Evolutionary conservation across 2,113 vertebrate species (phyloP), one percentile per base, ranked within the genome.

Genomic region (Platichthys stellatus): DNA sequence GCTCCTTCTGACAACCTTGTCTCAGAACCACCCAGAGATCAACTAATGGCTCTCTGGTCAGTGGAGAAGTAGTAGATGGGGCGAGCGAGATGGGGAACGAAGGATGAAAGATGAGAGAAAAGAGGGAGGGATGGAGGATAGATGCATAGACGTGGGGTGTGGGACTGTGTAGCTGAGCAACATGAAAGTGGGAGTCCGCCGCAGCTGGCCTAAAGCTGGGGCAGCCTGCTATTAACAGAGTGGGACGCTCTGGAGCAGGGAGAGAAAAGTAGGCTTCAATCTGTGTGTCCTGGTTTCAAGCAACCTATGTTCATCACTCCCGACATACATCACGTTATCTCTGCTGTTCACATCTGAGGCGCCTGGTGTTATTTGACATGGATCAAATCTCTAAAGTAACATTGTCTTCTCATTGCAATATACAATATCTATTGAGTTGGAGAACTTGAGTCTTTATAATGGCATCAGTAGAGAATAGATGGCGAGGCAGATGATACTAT

Each of bases 171-270:
- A 70, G 77, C 74, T 73, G 59, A 68, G 59, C 57, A 83, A 77
- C 81, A 87, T 87, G 83, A 87, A 88, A 87, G 89, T 71, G 53
- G 80, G 86, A 85, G 75, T 88, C 81, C 63, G 62, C 72, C 66
- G 0, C 89, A 90, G 84, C 80, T 87, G 90, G 71, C 71, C 28
- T 43, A 40, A 77, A 89, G 87, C 84, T 87, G 82, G 78, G 81
- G 63, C 86, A 82, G 84, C 56, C 63, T 69, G 84, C 80, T 80
- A 78, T 80, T 76, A 82, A 79, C 80, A 45, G 82, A 57, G 69
- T 2, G 26, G 47, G 69, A 78, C 26, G 17, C 63, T 47, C 60
- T 61, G 4, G 10, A 62, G 70, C 43, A 20, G 78, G 23, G 69
- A 62, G 79, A 62, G 40, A 64, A 69, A 69, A 79, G 56, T 74